These are phyloP conservation scores for Phoeniculus purpureus DNA, from an alignment of 2,797 vertebrate genomes.

Conservation along the genomic window DNA sequence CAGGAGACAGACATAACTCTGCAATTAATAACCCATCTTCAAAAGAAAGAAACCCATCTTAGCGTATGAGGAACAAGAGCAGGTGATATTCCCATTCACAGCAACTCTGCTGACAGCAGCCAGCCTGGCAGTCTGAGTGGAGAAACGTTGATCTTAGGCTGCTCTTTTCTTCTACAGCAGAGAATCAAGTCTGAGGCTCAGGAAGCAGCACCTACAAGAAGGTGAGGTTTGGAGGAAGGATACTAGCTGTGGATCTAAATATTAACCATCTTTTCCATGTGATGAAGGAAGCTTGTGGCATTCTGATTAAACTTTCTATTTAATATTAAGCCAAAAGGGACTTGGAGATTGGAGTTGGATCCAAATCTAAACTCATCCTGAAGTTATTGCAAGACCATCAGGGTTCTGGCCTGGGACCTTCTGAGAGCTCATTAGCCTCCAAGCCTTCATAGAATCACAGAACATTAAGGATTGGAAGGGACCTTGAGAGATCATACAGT, in stretches of 20 bases:
- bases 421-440: background rate
- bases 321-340: background rate
- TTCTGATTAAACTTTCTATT: background rate
- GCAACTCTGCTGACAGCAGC: conserved; percentile 44
- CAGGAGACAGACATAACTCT: background rate
- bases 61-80: background rate
- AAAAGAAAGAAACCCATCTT: background rate
- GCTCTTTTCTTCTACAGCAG: background rate
- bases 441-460: background rate
- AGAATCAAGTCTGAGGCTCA: background rate
- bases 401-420: background rate
- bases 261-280: background rate
- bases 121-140: background rate
- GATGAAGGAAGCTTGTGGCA: background rate
- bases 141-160: background rate
- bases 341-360: background rate
- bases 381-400: background rate
- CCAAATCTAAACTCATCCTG: background rate
- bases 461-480: no score
- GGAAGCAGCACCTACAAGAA: background rate
- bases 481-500: no score
- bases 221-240: background rate
- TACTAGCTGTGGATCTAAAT: background rate
- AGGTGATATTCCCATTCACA: background rate
- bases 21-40: conserved; percentile 28